phyloP scores from a whole-genome alignment of 2,888 invertebrate species.

The Mythimna albipuncta region DNA sequence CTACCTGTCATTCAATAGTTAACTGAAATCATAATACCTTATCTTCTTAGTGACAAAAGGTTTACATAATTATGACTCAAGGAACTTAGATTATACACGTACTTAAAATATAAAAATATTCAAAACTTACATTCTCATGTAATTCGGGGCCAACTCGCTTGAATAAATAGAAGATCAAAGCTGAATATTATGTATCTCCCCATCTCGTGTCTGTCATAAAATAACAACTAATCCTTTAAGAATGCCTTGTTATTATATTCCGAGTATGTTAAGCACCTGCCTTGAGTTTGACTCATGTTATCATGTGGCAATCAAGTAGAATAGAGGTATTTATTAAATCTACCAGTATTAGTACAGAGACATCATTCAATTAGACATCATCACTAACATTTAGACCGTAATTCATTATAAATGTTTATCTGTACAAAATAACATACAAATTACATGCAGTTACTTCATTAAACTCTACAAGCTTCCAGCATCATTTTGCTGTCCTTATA shows the following conservation, averaged over 20 bases:
- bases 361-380: conserved; percentile 29
- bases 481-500: background rate
- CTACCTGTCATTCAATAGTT: background rate
- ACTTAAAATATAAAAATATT: background rate
- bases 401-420: background rate
- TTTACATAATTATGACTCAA: background rate
- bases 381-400: conserved; percentile 1
- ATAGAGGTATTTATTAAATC: conserved; percentile 50
- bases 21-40: background rate
- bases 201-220: conserved; percentile 25
- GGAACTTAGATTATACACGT: background rate
- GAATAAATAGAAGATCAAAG: conserved; percentile 42
- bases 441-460: background rate
- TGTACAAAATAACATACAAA: background rate
- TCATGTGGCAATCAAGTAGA: conserved; percentile 33
- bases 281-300: conserved; percentile 51
- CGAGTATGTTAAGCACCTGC: conserved; percentile 59
- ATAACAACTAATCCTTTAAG: conserved; percentile 32
- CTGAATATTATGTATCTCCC: conserved; percentile 25
- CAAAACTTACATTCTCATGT: background rate
- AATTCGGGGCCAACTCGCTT: conserved; percentile 1
- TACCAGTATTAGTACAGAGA: conserved; percentile 17
- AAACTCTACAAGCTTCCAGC: background rate
- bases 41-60: background rate
- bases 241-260: conserved; percentile 49